Conservation (phyloP, 2,113 vertebrate genomes). For the Bolborhynchus lineola region DNA sequence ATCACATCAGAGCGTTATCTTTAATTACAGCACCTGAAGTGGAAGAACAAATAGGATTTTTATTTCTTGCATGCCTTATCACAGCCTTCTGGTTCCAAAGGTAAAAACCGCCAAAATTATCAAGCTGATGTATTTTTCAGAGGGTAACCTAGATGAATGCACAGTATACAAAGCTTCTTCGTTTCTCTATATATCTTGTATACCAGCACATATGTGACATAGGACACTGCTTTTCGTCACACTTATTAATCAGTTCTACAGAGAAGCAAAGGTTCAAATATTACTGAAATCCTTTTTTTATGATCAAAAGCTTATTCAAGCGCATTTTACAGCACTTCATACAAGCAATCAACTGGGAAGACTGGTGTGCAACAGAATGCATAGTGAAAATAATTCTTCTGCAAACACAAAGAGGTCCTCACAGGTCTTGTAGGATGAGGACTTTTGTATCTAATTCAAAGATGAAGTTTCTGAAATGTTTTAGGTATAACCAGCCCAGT, state of each 20-base stretch:
- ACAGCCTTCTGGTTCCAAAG: background rate
- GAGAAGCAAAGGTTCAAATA: background rate
- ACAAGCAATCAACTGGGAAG: background rate
- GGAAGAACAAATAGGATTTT: background rate
- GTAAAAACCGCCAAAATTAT: background rate
- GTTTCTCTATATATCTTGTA: background rate
- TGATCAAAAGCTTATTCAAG: background rate
- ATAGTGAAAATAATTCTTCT: background rate
- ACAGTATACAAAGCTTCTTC: background rate
- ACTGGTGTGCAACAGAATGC: background rate
- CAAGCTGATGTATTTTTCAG: background rate
- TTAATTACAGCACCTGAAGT: background rate
- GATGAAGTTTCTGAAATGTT: background rate
- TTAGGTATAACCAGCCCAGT: background rate
- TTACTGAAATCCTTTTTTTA: background rate
- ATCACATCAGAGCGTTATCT: background rate
- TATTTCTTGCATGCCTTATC: background rate
- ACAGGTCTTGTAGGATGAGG: background rate
- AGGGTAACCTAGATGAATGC: background rate
- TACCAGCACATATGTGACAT: background rate
- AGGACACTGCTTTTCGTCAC: background rate
- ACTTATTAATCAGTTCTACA: background rate
- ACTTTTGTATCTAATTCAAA: background rate
- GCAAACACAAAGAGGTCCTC: background rate
- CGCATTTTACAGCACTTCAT: background rate